A percentile compares a stretch with the other conserved stretches of the same genome.
These are phyloP conservation scores for Eupelmus urozonus DNA, from an alignment of 2,888 invertebrate species.

Conservation along the genomic window DNA sequence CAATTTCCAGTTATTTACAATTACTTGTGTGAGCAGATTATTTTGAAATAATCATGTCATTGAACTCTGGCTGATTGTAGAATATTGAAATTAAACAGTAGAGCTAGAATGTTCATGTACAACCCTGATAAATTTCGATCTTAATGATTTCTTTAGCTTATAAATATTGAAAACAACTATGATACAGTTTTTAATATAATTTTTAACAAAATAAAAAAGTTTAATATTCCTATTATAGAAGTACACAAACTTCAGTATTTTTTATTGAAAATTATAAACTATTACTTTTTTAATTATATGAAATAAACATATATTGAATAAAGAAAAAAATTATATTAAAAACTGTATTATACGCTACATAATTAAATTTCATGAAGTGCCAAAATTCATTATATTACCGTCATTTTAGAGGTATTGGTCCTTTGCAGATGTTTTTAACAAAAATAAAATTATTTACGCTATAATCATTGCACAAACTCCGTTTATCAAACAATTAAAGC, in stretches of 20 bases:
- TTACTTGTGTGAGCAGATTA: constrained; percentile 1
- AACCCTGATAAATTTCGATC: background rate
- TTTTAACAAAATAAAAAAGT: background rate
- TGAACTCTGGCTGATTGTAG: background rate
- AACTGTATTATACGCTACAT: background rate
- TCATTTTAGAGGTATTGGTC: background rate
- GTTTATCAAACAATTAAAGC: constrained; percentile 21
- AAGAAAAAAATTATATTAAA: constrained; percentile 9
- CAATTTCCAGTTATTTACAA: constrained; percentile 25
- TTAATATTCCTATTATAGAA: background rate
- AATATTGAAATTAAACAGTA: background rate
- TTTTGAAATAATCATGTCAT: background rate
- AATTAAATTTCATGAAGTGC: constrained; percentile 2
- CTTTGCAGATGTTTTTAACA: background rate
- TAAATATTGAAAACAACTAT: constrained; percentile 22
- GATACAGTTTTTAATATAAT: constrained; percentile 7
- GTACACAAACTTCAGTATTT: no score
- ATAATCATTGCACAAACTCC: constrained; percentile 18
- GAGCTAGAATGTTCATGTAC: background rate
- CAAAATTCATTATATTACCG: constrained; percentile 3
- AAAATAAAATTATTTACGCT: constrained; percentile 29
- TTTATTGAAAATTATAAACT: no score
- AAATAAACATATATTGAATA: background rate
- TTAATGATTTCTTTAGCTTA: constrained; percentile 9
- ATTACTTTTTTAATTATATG: no score